These are phyloP conservation scores for Girardia tigrina DNA, from an alignment of 2,888 invertebrate species.

Conservation along the genomic window DNA sequence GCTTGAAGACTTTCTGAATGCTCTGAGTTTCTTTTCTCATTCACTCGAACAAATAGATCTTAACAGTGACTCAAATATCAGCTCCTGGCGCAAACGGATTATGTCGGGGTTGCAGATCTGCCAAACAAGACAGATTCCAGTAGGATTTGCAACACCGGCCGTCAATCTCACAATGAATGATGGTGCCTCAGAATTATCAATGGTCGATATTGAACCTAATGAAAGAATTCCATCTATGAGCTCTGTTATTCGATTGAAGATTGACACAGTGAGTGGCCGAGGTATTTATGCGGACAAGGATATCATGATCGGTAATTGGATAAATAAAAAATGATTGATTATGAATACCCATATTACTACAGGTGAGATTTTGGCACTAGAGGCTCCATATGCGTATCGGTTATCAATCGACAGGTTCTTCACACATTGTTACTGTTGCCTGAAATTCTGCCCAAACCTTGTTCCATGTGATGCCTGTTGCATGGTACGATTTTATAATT, in stretches of 20 bases:
- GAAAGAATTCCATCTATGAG: background rate
- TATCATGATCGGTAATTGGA: background rate
- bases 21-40: background rate
- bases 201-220: background rate
- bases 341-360: no score
- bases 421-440: constrained; percentile 28
- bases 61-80: background rate
- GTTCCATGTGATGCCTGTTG: background rate
- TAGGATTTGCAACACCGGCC: background rate
- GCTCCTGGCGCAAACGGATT: background rate
- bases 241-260: background rate
- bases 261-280: background rate
- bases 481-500: no score
- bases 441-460: background rate
- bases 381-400: constrained; percentile 9
- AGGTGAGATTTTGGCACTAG: constrained; percentile 26
- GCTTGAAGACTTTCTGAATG: background rate
- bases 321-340: no score
- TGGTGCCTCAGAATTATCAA: background rate
- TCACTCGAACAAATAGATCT: background rate
- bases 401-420: background rate
- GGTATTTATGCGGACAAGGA: background rate
- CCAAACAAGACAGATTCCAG: background rate
- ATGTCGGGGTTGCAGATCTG: background rate
- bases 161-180: background rate